phyloP scores from a whole-genome alignment of 2,888 invertebrate species.

The Cylloceria caligata region DNA sequence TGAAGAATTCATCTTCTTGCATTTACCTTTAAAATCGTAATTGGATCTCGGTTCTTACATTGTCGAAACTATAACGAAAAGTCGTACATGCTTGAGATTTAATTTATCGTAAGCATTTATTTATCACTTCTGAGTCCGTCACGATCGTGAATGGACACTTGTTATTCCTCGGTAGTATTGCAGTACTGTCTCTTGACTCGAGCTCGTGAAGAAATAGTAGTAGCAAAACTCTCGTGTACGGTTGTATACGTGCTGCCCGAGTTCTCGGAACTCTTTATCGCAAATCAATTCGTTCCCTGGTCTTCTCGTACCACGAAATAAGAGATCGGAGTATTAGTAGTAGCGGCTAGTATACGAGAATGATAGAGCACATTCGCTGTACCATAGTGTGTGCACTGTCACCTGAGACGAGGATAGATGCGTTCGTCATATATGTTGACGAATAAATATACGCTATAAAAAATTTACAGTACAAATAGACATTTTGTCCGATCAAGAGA shows the following conservation, averaged over 20 bases:
- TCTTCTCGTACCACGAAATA: slow-evolving; percentile 57
- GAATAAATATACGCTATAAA: neutral
- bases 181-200: slow-evolving; percentile 43
- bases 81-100: no score
- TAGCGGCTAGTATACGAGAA: slow-evolving; percentile 39
- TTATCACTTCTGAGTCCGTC: no score
- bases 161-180: neutral
- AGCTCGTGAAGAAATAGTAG: slow-evolving; percentile 56
- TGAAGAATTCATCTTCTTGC: no score
- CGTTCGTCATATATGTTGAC: slow-evolving; percentile 38
- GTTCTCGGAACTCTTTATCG: slow-evolving; percentile 46
- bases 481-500: no score
- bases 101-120: neutral
- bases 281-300: slow-evolving; percentile 63
- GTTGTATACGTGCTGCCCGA: slow-evolving; percentile 35
- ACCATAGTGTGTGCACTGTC: no score
- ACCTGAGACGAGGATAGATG: slow-evolving; percentile 57
- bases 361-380: slow-evolving; percentile 43
- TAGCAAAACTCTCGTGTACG: slow-evolving; percentile 31
- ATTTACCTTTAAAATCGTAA: no score
- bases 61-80: no score
- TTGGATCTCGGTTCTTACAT: no score
- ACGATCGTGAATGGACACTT: neutral
- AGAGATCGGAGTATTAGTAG: slow-evolving; percentile 45
- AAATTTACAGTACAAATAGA: no score